Percentiles rank a stretch among this genome's conserved stretches.
Conservation (phyloP, 1,140 invertebrate genomes). For the Eupeodes corollae region DNA sequence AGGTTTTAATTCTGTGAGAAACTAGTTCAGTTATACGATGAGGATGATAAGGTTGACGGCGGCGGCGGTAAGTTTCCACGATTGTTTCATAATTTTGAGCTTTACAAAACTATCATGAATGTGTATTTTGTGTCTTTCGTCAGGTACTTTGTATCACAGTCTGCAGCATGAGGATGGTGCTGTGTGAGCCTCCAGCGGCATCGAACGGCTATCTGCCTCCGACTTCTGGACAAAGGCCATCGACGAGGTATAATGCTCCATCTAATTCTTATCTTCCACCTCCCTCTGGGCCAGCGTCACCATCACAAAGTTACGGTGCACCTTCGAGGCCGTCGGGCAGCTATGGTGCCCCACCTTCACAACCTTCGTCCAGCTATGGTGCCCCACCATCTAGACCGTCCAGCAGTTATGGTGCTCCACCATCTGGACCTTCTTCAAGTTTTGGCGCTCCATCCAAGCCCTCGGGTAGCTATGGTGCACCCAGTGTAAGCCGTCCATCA, state of each 20-base stretch:
- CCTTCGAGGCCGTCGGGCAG: constrained; percentile 34
- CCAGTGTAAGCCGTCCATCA: constrained; percentile 33
- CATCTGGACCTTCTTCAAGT: constrained; percentile 37
- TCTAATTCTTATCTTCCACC: constrained; percentile 30
- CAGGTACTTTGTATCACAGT: no score
- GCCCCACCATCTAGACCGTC: constrained; percentile 17
- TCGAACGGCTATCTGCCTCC: constrained; percentile 2
- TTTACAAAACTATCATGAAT: no score
- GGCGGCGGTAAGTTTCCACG: no score
- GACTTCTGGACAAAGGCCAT: background rate
- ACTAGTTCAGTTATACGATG: no score
- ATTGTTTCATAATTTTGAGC: no score
- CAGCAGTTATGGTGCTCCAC: constrained; percentile 25
- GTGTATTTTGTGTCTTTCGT: no score
- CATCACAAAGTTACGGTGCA: constrained; percentile 7
- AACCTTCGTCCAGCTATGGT: constrained; percentile 2
- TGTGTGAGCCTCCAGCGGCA: background rate
- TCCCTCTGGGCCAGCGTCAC: constrained; percentile 30
- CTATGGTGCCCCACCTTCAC: constrained; percentile 37
- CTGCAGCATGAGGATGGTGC: no score
- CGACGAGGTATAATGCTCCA: constrained; percentile 20
- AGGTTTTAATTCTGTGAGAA: no score
- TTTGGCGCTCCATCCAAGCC: constrained; percentile 37
- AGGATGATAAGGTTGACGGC: no score
- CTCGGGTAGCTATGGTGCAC: constrained; percentile 16